phyloP scores from a whole-genome alignment of 2,113 vertebrate species.

The Microcebus tavaratra region DNA sequence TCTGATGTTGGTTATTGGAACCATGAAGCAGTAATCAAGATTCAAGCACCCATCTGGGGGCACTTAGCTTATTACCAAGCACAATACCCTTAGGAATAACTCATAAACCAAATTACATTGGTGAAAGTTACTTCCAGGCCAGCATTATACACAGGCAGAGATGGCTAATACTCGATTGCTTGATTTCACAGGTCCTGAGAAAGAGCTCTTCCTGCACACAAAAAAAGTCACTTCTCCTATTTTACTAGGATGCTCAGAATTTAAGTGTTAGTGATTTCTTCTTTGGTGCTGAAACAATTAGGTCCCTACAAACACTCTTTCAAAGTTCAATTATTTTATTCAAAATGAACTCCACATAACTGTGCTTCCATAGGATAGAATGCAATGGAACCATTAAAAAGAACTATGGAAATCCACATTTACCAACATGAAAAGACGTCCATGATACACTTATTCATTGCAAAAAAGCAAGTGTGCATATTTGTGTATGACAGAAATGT shows the following conservation, averaged over 20 bases:
- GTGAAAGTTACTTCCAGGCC: not conserved
- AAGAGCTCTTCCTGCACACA: not conserved
- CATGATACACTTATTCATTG: not conserved
- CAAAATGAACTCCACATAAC: conserved; percentile 35
- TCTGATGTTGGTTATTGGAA: not conserved
- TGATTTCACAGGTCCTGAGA: not conserved
- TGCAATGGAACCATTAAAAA: not conserved
- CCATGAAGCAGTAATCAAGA: conserved; percentile 6
- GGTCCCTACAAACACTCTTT: not conserved
- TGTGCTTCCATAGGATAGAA: not conserved
- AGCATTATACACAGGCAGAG: not conserved
- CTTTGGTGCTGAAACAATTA: not conserved
- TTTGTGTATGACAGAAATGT: not conserved
- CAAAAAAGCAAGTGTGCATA: not conserved
- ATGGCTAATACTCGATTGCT: not conserved
- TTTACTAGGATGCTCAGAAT: conserved; percentile 12
- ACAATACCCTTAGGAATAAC: conserved; percentile 1
- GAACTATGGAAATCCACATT: not conserved
- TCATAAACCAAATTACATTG: not conserved
- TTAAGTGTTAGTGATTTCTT: not conserved
- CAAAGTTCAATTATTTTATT: conserved; percentile 24
- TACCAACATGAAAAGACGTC: not conserved
- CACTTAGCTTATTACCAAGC: not conserved
- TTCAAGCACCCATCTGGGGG: not conserved
- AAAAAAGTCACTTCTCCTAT: not conserved